phyloP scores from a whole-genome alignment of 2,888 invertebrate genomes.

The Mystacides longicornis region DNA sequence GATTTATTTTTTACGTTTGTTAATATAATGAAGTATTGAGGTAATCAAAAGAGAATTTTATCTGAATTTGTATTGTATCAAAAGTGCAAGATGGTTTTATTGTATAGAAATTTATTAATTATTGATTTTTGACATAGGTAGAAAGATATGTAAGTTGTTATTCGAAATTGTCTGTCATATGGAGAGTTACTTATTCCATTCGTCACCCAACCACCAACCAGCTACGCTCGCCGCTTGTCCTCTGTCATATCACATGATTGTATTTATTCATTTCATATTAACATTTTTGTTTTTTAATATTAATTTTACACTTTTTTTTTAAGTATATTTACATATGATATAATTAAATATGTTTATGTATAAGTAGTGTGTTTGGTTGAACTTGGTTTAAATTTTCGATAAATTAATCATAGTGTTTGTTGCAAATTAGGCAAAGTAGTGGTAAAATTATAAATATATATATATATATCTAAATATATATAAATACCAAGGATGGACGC shows the following conservation, averaged over 20 bases:
- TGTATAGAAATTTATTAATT: slow-evolving; percentile 27
- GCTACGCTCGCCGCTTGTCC: background rate
- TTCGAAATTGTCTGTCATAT: slow-evolving; percentile 21
- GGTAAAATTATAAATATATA: slow-evolving; percentile 29
- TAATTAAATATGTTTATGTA: slow-evolving; percentile 4
- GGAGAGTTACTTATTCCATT: background rate
- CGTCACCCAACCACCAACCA: background rate
- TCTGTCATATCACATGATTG: background rate
- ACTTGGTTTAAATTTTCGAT: slow-evolving; percentile 2
- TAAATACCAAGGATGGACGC: background rate
- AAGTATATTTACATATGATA: slow-evolving; percentile 8
- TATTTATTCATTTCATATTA: slow-evolving; percentile 14
- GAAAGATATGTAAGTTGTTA: slow-evolving; percentile 25
- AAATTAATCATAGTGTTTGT: background rate
- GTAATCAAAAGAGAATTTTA: background rate
- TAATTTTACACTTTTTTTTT: slow-evolving; percentile 12
- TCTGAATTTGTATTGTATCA: slow-evolving; percentile 4
- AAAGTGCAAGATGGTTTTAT: slow-evolving; percentile 27
- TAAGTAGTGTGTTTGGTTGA: slow-evolving; percentile 5
- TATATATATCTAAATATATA: slow-evolving; percentile 20
- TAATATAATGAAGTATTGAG: background rate
- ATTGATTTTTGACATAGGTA: slow-evolving; percentile 27
- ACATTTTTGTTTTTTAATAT: slow-evolving; percentile 19
- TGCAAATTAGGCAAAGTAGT: background rate
- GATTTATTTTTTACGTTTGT: too few relatives aligned